These are phyloP conservation scores for Bos taurus DNA, from an alignment of 2,113 vertebrate genomes.

Conservation along the genomic window DNA sequence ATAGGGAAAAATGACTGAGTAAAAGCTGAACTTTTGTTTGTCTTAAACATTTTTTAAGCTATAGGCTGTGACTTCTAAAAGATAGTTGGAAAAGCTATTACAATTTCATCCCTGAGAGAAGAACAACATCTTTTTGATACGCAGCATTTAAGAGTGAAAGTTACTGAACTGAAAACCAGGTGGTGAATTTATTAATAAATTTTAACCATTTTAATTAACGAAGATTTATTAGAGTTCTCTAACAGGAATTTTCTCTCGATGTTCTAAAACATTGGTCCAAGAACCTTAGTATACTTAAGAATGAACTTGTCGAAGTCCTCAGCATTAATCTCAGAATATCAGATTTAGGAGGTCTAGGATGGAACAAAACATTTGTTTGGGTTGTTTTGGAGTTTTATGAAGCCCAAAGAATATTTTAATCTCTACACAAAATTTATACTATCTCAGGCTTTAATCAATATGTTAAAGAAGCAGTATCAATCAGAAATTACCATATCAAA, in stretches of 20 bases:
- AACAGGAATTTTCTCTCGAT: not conserved
- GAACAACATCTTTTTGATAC: not conserved
- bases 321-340: not conserved
- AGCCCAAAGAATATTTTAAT: not conserved
- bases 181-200: not conserved
- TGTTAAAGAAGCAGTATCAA: not conserved
- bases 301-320: not conserved
- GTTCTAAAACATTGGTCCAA: not conserved
- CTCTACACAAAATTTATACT: not conserved
- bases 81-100: not conserved
- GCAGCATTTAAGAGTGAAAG: not conserved
- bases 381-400: not conserved
- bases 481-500: not conserved
- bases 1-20: not conserved
- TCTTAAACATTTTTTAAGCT: constrained; percentile 31
- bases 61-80: constrained; percentile 32
- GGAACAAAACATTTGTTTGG: not conserved
- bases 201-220: not conserved
- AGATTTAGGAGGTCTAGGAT: not conserved
- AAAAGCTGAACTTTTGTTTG: not conserved
- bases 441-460: not conserved
- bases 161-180: not conserved
- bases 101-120: not conserved
- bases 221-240: not conserved
- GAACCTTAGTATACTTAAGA: not conserved